These are phyloP conservation scores for Troilus luridus DNA, from an alignment of 2,888 invertebrate species.

Conservation along the genomic window DNA sequence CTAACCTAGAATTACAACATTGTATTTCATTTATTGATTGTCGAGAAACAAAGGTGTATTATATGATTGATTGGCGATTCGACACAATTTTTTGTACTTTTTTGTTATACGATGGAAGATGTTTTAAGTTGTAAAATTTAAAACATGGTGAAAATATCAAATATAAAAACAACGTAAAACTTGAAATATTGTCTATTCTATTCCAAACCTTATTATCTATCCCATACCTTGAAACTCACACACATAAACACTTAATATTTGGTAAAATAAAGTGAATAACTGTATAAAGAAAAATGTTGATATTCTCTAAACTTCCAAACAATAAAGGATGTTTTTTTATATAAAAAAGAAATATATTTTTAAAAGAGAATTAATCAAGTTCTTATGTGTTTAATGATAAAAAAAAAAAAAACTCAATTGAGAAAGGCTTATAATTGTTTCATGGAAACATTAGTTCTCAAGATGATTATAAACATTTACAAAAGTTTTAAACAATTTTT, in stretches of 20 bases:
- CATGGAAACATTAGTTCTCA: background rate
- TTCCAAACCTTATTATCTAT: background rate
- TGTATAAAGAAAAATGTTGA: background rate
- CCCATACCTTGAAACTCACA: background rate
- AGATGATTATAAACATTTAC: background rate
- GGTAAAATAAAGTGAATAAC: background rate
- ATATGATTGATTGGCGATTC: conserved; percentile 60
- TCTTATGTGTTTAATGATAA: too few species aligned
- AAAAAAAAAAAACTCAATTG: background rate
- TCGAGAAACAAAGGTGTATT: conserved; percentile 52
- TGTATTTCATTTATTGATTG: conserved; percentile 57
- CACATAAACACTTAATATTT: background rate
- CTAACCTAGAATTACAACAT: conserved; percentile 43
- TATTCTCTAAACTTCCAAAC: background rate
- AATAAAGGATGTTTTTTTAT: background rate
- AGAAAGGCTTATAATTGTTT: background rate
- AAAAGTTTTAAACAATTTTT: background rate
- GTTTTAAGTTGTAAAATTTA: conserved; percentile 61
- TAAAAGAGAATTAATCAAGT: too few species aligned
- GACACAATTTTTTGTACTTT: conserved; percentile 65
- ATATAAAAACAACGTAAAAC: conserved; percentile 57
- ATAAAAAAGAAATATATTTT: background rate
- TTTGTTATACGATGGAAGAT: conserved; percentile 64
- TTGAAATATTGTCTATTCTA: conserved; percentile 42
- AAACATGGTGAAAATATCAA: conserved; percentile 58